Evolutionary conservation across 2,888 invertebrate species (phyloP).

Genomic region (Corythucha ciliata): DNA sequence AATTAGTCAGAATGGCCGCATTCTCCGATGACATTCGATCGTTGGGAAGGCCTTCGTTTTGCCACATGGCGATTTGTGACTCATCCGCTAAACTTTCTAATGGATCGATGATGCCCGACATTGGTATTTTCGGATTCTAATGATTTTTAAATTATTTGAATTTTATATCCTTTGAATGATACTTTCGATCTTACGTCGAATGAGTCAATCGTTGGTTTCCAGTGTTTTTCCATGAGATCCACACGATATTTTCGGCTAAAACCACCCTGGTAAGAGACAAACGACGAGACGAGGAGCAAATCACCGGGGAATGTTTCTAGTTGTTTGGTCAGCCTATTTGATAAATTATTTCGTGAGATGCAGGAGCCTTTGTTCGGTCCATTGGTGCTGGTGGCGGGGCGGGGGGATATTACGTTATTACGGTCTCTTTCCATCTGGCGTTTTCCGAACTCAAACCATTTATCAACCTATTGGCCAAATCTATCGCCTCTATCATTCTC

Average conservation of each 20-base stretch:
- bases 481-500: conserved; percentile 76
- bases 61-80: conserved; percentile 87
- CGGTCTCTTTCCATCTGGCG: conserved; percentile 65
- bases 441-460: conserved; percentile 90
- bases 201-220: conserved; percentile 66
- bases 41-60: conserved; percentile 83
- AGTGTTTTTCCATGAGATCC: conserved; percentile 65
- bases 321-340: conserved; percentile 17
- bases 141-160: neutral
- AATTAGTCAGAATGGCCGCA: conserved; percentile 81
- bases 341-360: neutral
- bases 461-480: conserved; percentile 82
- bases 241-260: conserved; percentile 75
- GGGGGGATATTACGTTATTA: conserved; percentile 45
- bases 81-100: conserved; percentile 79
- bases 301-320: conserved; percentile 79
- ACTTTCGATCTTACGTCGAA: conserved; percentile 46
- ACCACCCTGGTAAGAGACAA: conserved; percentile 90
- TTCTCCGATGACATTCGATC: conserved; percentile 93
- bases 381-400: too few species aligned
- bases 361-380: too few species aligned
- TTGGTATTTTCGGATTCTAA: conserved; percentile 60
- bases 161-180: neutral
- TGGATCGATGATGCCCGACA: conserved; percentile 71
- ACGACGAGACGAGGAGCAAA: conserved; percentile 77